Conservation (phyloP, 2,797 vertebrate genomes). For the Enteromius trimaculatus region DNA sequence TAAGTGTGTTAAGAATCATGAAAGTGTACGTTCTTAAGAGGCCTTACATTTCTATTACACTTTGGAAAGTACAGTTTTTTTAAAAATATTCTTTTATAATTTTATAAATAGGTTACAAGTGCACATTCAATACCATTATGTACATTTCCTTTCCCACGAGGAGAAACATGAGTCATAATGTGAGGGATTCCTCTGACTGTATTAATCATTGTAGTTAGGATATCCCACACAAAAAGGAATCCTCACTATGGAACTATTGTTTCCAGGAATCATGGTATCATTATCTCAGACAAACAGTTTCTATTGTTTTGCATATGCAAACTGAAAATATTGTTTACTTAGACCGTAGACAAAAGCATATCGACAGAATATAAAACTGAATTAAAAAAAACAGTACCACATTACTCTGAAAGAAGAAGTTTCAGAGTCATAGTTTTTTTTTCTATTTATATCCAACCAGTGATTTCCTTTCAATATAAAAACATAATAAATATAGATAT, state of each 20-base stretch:
- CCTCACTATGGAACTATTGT: background rate
- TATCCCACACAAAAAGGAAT: constrained; percentile 14
- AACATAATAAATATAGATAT: background rate
- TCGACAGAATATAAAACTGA: too few relatives aligned
- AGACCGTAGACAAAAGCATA: background rate
- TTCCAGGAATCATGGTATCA: background rate
- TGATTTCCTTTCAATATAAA: background rate
- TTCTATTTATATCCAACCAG: background rate
- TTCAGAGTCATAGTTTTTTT: background rate
- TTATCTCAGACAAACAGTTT: background rate
- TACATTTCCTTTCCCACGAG: background rate
- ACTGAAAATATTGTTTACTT: background rate
- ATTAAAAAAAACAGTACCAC: background rate
- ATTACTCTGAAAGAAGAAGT: background rate
- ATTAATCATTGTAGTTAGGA: background rate
- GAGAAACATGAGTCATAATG: background rate
- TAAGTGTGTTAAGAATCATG: background rate
- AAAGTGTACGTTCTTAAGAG: background rate
- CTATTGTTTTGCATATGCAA: constrained; percentile 17
- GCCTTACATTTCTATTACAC: background rate
- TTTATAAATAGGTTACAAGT: background rate
- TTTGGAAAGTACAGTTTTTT: background rate
- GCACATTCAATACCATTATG: background rate
- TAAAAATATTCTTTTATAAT: background rate
- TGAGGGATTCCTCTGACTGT: background rate